Evolutionary conservation across 1,140 invertebrate genomes (phyloP).

Genomic region (Palaemon carinicauda): DNA sequence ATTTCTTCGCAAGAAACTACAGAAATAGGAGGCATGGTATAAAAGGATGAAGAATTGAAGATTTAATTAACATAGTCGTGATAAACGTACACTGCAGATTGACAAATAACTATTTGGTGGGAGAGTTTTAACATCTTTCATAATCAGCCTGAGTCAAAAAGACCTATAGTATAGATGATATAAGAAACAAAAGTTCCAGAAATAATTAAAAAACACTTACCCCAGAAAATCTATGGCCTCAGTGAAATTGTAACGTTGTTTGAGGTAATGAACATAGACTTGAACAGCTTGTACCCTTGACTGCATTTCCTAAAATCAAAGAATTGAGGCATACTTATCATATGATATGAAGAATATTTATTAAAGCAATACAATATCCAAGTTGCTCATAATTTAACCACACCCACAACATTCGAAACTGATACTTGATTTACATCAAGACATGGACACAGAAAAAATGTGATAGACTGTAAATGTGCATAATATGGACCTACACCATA

Average conservation of each 20-base stretch:
- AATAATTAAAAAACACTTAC: not conserved
- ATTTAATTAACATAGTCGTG: not conserved
- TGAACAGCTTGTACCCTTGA: slow-evolving; percentile 9
- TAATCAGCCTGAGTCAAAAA: not conserved
- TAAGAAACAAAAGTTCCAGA: not conserved
- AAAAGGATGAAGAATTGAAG: not conserved
- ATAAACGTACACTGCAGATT: too few relatives aligned
- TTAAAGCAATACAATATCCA: too few relatives aligned
- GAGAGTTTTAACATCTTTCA: too few relatives aligned
- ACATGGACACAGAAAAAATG: too few relatives aligned
- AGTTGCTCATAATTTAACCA: too few relatives aligned
- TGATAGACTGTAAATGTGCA: not conserved
- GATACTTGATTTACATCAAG: too few relatives aligned
- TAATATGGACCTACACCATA: too few relatives aligned
- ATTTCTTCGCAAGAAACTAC: too few relatives aligned
- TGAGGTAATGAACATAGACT: slow-evolving; percentile 37
- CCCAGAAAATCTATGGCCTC: slow-evolving; percentile 46
- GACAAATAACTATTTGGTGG: too few relatives aligned
- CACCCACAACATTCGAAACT: too few relatives aligned
- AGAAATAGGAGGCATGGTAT: too few relatives aligned
- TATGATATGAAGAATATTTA: not conserved
- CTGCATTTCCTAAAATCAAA: slow-evolving; percentile 35
- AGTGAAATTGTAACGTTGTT: slow-evolving; percentile 26
- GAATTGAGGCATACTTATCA: not conserved
- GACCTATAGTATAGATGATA: not conserved